These are phyloP conservation scores for Drosophila aff. DNA, from an alignment of 1,140 invertebrate genomes.

Conservation along the genomic window DNA sequence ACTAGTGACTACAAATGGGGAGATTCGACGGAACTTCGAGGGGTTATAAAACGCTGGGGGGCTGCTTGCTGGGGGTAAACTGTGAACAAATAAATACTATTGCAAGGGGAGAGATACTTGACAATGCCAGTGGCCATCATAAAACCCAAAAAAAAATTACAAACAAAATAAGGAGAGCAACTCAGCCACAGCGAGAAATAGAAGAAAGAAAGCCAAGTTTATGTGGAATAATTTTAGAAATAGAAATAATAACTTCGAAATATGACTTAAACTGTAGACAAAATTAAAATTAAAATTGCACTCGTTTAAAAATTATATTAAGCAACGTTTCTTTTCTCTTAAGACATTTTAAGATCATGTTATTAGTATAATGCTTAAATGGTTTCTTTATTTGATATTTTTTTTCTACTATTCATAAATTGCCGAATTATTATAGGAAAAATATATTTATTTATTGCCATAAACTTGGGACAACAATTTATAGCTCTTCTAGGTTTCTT, in stretches of 20 bases:
- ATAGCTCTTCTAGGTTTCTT: background rate
- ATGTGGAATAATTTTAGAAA: background rate
- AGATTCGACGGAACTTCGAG: background rate
- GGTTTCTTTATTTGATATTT: no score
- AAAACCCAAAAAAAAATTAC: conserved; percentile 8
- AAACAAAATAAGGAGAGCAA: conserved; percentile 3
- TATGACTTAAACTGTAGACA: no score
- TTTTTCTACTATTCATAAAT: background rate
- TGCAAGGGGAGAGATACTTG: conserved; percentile 39
- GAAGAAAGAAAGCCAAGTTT: background rate
- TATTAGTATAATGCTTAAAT: no score
- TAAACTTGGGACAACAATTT: no score
- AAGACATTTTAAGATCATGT: no score
- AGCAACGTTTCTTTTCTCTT: no score
- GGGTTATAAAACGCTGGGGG: background rate
- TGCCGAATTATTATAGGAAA: background rate
- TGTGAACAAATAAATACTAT: conserved; percentile 63
- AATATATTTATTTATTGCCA: no score
- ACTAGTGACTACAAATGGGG: conserved; percentile 18
- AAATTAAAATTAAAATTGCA: no score
- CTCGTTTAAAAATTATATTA: background rate
- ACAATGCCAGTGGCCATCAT: conserved; percentile 56
- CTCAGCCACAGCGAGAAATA: conserved; percentile 5
- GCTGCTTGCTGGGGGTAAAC: conserved; percentile 10
- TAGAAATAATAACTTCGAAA: background rate